These are phyloP conservation scores for Nycticorax nycticorax DNA, from an alignment of 2,113 vertebrate species.

Conservation along the genomic window DNA sequence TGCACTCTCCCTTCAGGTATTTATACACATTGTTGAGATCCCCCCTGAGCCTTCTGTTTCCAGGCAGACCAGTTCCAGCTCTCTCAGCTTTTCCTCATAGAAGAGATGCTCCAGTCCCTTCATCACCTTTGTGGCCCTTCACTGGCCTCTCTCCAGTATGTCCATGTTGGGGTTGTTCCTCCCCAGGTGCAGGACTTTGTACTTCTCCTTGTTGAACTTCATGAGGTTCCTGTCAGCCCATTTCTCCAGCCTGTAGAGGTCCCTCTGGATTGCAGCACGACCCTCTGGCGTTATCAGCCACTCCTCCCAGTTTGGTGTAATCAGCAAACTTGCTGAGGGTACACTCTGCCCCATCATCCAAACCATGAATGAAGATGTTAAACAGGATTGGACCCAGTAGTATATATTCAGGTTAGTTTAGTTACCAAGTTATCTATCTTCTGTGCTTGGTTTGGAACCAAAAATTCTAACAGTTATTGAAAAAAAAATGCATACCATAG, in stretches of 20 bases:
- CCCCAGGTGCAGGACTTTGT: neutral
- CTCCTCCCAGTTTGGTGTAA: neutral
- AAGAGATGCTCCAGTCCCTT: neutral
- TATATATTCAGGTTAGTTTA: neutral
- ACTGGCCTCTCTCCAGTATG: neutral
- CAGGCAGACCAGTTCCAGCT: no score
- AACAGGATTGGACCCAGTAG: neutral
- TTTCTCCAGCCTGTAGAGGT: neutral
- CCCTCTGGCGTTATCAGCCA: neutral
- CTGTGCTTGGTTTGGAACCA: neutral
- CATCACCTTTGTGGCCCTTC: neutral
- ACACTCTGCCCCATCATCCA: neutral
- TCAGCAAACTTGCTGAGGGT: neutral
- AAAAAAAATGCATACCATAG: neutral
- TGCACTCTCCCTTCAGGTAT: neutral
- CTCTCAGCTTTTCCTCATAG: neutral
- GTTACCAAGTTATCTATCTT: neutral
- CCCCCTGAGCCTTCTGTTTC: neutral
- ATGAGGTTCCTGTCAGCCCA: neutral
- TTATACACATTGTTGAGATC: neutral
- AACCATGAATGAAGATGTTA: neutral
- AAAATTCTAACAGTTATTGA: neutral
- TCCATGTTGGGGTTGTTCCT: neutral
- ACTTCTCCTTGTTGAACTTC: neutral
- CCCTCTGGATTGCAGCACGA: neutral